phyloP scores from a whole-genome alignment of 2,888 invertebrate genomes.

The Isotomurus palustris region DNA sequence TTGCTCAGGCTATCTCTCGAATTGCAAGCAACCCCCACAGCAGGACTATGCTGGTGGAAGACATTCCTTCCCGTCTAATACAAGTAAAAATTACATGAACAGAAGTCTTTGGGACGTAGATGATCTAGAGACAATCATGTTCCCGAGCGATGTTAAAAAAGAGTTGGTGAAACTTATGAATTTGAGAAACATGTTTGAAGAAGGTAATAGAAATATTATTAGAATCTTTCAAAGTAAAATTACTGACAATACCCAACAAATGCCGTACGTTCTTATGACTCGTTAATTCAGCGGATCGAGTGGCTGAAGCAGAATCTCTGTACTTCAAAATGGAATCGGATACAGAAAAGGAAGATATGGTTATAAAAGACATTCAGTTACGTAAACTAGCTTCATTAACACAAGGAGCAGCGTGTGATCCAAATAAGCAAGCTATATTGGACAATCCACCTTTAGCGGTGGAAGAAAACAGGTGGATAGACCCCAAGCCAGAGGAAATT shows the following conservation, averaged over 20 bases:
- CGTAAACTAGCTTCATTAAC: slow-evolving; percentile 11
- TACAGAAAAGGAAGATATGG: slow-evolving; percentile 24
- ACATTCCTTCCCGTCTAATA: too few relatives aligned
- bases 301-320: slow-evolving; percentile 15
- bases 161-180: slow-evolving; percentile 19
- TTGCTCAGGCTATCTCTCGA: too few relatives aligned
- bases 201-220: too few relatives aligned
- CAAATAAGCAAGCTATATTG: slow-evolving; percentile 13
- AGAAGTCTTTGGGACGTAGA: too few relatives aligned
- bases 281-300: slow-evolving; percentile 12
- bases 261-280: too few relatives aligned
- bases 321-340: slow-evolving; percentile 14
- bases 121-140: not conserved
- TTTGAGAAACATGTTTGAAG: slow-evolving; percentile 11
- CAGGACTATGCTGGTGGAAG: too few relatives aligned
- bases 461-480: slow-evolving; percentile 9
- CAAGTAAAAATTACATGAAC: too few relatives aligned
- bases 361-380: slow-evolving; percentile 15
- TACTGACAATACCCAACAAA: too few relatives aligned
- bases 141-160: slow-evolving; percentile 2
- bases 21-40: too few relatives aligned
- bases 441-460: slow-evolving; percentile 24
- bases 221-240: not conserved
- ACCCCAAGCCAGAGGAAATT: slow-evolving; percentile 18
- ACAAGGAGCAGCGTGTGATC: slow-evolving; percentile 8